A percentile compares a stretch with the other conserved stretches of the same genome.
phyloP scores from a whole-genome alignment of 1,140 invertebrate species.

The Schlechtendalia chinensis region DNA sequence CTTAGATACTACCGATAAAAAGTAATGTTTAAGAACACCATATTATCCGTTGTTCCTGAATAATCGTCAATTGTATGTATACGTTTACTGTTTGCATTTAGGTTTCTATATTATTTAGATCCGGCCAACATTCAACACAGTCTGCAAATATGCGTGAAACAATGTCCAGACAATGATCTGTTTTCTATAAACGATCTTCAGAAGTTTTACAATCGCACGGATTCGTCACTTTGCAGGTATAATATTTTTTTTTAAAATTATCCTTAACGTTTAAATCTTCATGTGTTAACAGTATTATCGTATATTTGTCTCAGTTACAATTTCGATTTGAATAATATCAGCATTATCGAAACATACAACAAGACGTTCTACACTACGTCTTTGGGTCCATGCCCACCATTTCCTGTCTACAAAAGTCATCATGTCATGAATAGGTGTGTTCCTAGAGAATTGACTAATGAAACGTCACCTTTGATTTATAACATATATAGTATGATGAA shows the following conservation, averaged over 20 bases:
- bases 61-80: too few species aligned
- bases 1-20: conserved; percentile 75
- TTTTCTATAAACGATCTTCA: conserved; percentile 67
- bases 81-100: conserved; percentile 53
- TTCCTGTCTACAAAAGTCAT: conserved; percentile 70
- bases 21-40: conserved; percentile 57
- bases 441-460: conserved; percentile 67
- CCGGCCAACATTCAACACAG: conserved; percentile 71
- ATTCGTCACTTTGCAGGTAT: conserved; percentile 69
- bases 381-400: conserved; percentile 69
- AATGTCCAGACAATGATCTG: conserved; percentile 74
- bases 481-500: conserved; percentile 80
- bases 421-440: conserved; percentile 86
- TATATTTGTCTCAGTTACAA: conserved; percentile 48
- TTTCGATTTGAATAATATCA: conserved; percentile 49
- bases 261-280: neutral
- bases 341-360: conserved; percentile 52
- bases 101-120: conserved; percentile 82
- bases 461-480: conserved; percentile 63
- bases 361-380: conserved; percentile 59
- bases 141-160: conserved; percentile 83
- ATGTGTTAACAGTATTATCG: neutral
- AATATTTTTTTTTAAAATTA: too few species aligned
- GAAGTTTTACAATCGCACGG: conserved; percentile 71
- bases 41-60: neutral